Evolutionary conservation across 2,888 invertebrate species (phyloP).

Genomic region (Ganaspis brasiliensis): DNA sequence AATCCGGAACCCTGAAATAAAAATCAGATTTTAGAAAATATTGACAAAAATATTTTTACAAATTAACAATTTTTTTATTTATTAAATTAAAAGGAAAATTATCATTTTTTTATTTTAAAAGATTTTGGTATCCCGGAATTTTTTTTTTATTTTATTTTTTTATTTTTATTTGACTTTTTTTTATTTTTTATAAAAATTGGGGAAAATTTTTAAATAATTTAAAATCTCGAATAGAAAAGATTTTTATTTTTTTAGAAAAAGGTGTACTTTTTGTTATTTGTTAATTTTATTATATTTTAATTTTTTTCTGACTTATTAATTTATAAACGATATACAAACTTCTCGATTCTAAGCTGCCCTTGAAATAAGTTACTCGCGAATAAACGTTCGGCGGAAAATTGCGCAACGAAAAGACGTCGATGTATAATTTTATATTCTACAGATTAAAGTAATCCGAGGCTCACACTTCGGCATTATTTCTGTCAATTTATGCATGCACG

Average conservation of each 20-base stretch:
- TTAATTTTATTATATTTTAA: not conserved
- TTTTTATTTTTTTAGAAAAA: no score
- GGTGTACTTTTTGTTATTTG: no score
- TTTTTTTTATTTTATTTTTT: no score
- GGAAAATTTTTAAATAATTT: no score
- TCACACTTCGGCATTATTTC: not conserved
- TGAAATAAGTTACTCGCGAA: not conserved
- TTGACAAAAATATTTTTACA: not conserved
- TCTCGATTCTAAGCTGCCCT: conserved; percentile 5
- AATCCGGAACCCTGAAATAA: conserved; percentile 89
- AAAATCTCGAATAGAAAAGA: no score
- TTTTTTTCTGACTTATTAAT: not conserved
- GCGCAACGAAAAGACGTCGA: not conserved
- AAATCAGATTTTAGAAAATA: not conserved
- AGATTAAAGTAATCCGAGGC: not conserved
- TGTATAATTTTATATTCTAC: not conserved
- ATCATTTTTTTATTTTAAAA: no score
- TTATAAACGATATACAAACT: not conserved
- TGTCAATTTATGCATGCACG: not conserved
- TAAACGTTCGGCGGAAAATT: not conserved
- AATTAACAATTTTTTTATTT: no score
- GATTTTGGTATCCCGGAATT: no score
- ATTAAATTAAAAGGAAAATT: no score
- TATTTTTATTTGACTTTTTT: no score
- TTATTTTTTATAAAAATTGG: no score